These are phyloP conservation scores for Amphipyra berbera DNA, from an alignment of 2,888 invertebrate genomes.

Conservation along the genomic window DNA sequence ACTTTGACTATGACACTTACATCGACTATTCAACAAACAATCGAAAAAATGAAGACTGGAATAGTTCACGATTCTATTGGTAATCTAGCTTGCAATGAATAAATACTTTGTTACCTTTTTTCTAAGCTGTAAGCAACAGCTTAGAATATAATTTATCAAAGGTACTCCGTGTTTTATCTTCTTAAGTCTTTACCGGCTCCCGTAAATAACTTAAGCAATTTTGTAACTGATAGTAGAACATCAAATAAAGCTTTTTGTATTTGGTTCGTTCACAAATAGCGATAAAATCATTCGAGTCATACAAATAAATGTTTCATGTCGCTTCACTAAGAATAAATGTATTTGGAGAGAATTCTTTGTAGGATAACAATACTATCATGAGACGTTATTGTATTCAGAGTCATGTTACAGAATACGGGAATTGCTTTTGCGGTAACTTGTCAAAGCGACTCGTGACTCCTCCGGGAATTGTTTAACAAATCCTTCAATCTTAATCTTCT, in stretches of 20 bases:
- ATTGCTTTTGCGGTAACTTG: slow-evolving; percentile 52
- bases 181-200: background rate
- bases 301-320: slow-evolving; percentile 41
- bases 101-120: too few relatives aligned
- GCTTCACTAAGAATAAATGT: slow-evolving; percentile 49
- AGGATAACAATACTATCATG: slow-evolving; percentile 55
- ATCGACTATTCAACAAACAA: background rate
- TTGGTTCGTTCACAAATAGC: slow-evolving; percentile 21
- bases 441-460: slow-evolving; percentile 44
- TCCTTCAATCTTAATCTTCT: slow-evolving; percentile 48
- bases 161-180: too few relatives aligned
- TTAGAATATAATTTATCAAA: too few relatives aligned
- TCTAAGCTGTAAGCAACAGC: too few relatives aligned
- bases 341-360: slow-evolving; percentile 53
- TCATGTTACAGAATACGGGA: slow-evolving; percentile 46
- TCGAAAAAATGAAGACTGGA: too few relatives aligned
- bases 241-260: slow-evolving; percentile 1
- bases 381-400: slow-evolving; percentile 54
- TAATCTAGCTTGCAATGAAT: too few relatives aligned
- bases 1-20: slow-evolving; percentile 18
- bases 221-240: slow-evolving; percentile 5
- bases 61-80: too few relatives aligned
- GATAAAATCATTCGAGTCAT: slow-evolving; percentile 29
- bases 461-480: slow-evolving; percentile 42
- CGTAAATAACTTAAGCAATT: background rate